These are phyloP conservation scores for Anolis sagrei DNA, from an alignment of 2,113 vertebrate genomes.

Conservation along the genomic window DNA sequence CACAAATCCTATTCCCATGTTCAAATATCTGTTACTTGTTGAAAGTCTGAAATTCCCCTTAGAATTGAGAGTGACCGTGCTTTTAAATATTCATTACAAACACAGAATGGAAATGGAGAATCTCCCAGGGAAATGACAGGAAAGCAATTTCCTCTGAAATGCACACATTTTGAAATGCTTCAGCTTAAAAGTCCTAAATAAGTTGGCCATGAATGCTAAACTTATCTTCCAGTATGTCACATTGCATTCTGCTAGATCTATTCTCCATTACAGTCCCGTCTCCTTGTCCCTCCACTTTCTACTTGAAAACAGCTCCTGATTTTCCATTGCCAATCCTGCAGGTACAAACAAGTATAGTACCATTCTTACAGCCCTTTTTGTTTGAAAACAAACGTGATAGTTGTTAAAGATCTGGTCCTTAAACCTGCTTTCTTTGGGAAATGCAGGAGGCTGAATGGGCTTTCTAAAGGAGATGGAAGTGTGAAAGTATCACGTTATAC, in stretches of 20 bases:
- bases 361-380: background rate
- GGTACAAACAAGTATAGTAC: background rate
- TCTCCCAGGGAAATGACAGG: background rate
- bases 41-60: background rate
- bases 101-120: slow-evolving; percentile 1
- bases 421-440: background rate
- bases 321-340: background rate
- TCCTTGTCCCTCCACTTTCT: background rate
- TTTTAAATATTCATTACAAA: slow-evolving; percentile 3
- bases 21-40: background rate
- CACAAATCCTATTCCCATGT: background rate
- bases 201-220: no score
- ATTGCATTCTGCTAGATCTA: no score
- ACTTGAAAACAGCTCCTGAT: background rate
- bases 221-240: background rate
- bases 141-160: background rate
- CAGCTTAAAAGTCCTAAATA: background rate
- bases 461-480: background rate
- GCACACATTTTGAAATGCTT: background rate
- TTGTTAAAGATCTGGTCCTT: background rate
- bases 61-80: background rate
- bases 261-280: background rate
- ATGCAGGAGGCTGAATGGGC: background rate
- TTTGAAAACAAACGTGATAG: background rate
- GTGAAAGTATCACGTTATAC: background rate